phyloP scores from a whole-genome alignment of 2,888 invertebrate species.

The Apodemia mormo region DNA sequence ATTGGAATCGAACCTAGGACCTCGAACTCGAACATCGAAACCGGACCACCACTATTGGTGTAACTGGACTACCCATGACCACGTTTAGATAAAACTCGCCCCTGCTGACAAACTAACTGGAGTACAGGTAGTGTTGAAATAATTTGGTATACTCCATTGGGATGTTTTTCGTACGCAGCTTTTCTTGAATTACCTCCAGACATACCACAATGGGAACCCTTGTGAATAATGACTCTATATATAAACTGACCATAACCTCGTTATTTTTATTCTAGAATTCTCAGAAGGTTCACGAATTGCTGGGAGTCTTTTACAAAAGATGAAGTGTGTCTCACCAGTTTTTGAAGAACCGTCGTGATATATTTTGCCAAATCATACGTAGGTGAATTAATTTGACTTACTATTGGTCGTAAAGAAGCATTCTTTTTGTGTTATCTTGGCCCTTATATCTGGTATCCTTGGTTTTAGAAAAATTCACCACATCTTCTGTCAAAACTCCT shows the following conservation, averaged over 20 bases:
- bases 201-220: background rate
- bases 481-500: no score
- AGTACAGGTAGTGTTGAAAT: background rate
- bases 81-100: background rate
- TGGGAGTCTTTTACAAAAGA: background rate
- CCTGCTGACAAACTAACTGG: background rate
- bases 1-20: no score
- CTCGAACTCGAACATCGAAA: no score
- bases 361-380: background rate
- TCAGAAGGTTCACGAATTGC: background rate
- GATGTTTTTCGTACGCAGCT: no score
- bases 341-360: background rate
- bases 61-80: background rate
- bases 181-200: background rate
- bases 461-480: no score
- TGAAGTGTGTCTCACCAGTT: background rate
- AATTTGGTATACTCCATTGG: no score
- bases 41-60: background rate
- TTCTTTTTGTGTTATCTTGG: no score
- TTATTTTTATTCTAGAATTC: background rate
- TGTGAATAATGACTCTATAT: background rate
- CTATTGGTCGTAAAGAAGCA: no score
- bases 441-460: no score
- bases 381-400: no score
- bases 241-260: background rate